Conservation (phyloP, 2,113 vertebrate species). For the Scytalopus superciliaris region DNA sequence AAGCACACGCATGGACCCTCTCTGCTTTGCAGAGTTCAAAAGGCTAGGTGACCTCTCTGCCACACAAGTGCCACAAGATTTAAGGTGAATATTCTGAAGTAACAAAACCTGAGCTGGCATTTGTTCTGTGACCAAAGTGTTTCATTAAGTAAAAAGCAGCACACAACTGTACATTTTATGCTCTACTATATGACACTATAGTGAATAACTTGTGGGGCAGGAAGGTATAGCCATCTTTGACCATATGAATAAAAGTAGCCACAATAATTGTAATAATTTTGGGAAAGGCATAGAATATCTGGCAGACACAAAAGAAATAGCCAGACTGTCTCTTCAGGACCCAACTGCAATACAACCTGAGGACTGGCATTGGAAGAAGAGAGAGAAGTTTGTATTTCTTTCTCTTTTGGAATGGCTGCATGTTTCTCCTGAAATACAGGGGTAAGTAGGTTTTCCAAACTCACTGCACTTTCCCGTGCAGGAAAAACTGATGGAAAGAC, state of each 20-base stretch:
- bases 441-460: not conserved
- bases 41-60: not conserved
- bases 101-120: not conserved
- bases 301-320: constrained; percentile 27
- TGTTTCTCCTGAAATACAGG: not conserved
- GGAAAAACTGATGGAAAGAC: not conserved
- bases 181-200: not conserved
- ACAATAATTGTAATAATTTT: not conserved
- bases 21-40: not conserved
- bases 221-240: not conserved
- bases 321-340: not conserved
- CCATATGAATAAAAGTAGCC: not conserved
- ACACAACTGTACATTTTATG: not conserved
- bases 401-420: not conserved
- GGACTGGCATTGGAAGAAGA: not conserved
- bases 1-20: not conserved
- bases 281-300: not conserved
- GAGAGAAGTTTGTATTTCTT: not conserved
- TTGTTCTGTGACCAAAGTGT: not conserved
- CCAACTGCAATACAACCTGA: not conserved
- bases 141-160: not conserved
- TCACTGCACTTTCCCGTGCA: rapidly evolving
- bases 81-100: not conserved
- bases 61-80: not conserved
- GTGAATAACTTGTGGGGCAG: not conserved